Evolutionary conservation across 2,888 invertebrate species (phyloP).

Genomic region (Rhamnusium bicolor): DNA sequence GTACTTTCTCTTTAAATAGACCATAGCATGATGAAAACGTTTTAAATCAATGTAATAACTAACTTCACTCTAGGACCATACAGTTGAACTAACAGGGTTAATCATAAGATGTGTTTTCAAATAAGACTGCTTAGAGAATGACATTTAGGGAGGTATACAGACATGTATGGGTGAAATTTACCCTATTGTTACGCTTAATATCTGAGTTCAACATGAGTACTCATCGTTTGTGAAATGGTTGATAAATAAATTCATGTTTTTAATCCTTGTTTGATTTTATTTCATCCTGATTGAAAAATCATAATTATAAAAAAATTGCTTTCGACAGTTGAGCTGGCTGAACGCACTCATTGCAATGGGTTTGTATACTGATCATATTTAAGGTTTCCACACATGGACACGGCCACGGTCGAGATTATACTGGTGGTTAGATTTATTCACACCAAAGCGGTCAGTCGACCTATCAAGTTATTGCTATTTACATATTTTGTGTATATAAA

Average conservation of each 20-base stretch:
- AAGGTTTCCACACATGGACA: too few relatives aligned
- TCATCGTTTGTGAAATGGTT: constrained; percentile 70
- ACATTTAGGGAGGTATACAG: constrained; percentile 67
- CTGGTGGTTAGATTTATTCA: too few relatives aligned
- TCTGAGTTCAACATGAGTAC: constrained; percentile 69
- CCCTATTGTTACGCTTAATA: constrained; percentile 69
- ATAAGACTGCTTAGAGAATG: constrained; percentile 69
- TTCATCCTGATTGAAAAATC: too few relatives aligned
- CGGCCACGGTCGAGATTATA: too few relatives aligned
- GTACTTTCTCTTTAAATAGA: constrained; percentile 35
- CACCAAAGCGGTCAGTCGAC: too few relatives aligned
- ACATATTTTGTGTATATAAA: too few relatives aligned
- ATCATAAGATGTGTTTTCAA: constrained; percentile 65
- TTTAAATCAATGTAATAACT: constrained; percentile 33
- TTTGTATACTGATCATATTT: too few relatives aligned
- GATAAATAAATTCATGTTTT: constrained; percentile 69
- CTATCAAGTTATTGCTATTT: too few relatives aligned
- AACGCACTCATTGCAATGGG: too few relatives aligned
- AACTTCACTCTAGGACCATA: constrained; percentile 63
- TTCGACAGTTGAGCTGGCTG: too few relatives aligned
- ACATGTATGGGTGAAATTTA: constrained; percentile 57
- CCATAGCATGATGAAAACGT: constrained; percentile 34
- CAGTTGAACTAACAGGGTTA: constrained; percentile 69
- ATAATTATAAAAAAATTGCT: too few relatives aligned
- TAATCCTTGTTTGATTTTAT: constrained; percentile 50